Evolutionary conservation across 64 coral and sea anemone genomes (phyloP).

Genomic region (Hydrozoanthus tunicans): DNA sequence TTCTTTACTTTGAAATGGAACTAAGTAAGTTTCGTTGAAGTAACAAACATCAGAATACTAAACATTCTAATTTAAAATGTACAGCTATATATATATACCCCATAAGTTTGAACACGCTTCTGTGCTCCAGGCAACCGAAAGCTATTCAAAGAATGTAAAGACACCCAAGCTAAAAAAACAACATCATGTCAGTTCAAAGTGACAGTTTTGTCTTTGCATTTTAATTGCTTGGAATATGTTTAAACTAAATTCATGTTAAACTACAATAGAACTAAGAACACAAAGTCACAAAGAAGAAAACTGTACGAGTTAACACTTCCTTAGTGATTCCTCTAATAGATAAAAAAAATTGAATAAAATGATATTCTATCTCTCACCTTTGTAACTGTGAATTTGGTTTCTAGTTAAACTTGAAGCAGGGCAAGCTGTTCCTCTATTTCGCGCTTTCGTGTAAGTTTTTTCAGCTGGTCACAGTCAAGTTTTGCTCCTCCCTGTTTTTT

Average conservation of each 20-base stretch:
- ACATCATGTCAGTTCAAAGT: slow-evolving; percentile 27
- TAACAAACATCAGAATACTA: no score
- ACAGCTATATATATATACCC: background rate
- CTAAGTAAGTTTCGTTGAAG: no score
- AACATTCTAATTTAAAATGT: background rate
- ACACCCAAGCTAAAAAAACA: background rate
- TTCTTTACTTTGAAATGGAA: no score
- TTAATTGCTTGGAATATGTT: background rate
- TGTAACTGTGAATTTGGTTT: background rate
- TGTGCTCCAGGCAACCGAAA: background rate
- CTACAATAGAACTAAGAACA: background rate
- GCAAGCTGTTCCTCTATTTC: slow-evolving; percentile 86
- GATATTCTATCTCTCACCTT: background rate
- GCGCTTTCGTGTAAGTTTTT: slow-evolving; percentile 84
- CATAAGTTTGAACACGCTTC: no score
- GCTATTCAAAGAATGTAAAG: slow-evolving; percentile 32
- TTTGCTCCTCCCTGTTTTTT: slow-evolving; percentile 68
- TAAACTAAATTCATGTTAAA: background rate
- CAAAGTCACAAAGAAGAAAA: background rate
- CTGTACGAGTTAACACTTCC: no score
- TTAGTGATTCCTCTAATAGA: background rate
- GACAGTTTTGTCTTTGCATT: slow-evolving; percentile 8
- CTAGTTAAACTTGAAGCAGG: slow-evolving; percentile 36
- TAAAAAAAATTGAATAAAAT: background rate
- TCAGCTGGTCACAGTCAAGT: slow-evolving; percentile 92